Evolutionary conservation across 2,113 vertebrate species (phyloP), one percentile per base, ranked within the genome.

Genomic region (Pterocles orientalis): DNA sequence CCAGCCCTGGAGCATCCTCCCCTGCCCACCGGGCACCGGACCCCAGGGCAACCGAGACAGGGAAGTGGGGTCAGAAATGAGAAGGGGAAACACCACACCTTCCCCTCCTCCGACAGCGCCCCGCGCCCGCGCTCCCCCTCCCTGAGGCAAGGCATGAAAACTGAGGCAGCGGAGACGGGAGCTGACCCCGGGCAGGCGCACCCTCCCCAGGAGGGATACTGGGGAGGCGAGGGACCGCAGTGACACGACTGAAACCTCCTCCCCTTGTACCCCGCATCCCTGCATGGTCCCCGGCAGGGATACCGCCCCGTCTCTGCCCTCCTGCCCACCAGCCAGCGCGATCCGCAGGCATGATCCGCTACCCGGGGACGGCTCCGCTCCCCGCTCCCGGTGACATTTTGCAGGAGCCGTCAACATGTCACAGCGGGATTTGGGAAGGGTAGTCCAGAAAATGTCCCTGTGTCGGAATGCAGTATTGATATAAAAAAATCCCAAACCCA

Each of bases 221-320:
- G 48, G 1, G 10, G 24, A 14, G n/a, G 3, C 9, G 3, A 50
- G n/a, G 19, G 31, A 50, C 12, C 0, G 3, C 41, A 8, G 18
- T 19, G 36, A 6, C 50, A 41, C 13, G 39, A 58, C 2, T 26
- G 23, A 61, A 86, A 5, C 45, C 47, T 31, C 18, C 21, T 61
- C 13, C 17, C 20, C 17, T 71, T 39, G 1, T 0, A 17, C 6
- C 45, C 18, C 26, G 5, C 51, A 66, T 20, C 51, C 17, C 31
- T 25, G 8, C 6, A 6, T 1, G 18, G 50, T 31, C 11, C 33
- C 78, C n/a, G 20, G 26, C 33, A 28, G 57, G 56, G 6, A 29
- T 69, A 8, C 28, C 20, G 16, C 11, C 19, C 31, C 21, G 3
- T 34, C 11, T 21, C 57, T 69, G 34, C 48, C n/a, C 31, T 50